These are phyloP conservation scores for Lycaon pictus DNA, from an alignment of 2,113 vertebrate species.

Conservation along the genomic window DNA sequence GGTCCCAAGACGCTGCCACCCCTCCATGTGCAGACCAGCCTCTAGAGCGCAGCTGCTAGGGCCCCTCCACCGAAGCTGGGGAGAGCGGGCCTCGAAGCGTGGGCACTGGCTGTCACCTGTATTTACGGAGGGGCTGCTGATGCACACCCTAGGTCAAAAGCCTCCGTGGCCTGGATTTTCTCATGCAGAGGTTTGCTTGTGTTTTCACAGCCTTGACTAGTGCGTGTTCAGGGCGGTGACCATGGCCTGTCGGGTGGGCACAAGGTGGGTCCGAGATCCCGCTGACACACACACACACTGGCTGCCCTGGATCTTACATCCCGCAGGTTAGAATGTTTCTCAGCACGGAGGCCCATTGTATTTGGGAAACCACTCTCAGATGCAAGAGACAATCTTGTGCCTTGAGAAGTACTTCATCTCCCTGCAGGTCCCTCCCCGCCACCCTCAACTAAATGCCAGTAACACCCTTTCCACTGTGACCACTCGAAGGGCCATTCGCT, in stretches of 20 bases:
- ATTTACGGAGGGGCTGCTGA: background rate
- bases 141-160: background rate
- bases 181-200: background rate
- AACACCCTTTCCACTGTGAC: background rate
- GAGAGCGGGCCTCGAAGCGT: background rate
- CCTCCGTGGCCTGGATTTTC: background rate
- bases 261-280: rapidly evolving
- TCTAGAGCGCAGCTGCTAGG: background rate
- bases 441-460: background rate
- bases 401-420: background rate
- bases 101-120: rapidly evolving
- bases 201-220: background rate
- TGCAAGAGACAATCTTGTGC: rapidly evolving
- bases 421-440: background rate
- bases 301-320: rapidly evolving
- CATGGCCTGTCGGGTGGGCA: rapidly evolving
- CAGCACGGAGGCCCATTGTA: rapidly evolving
- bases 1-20: background rate
- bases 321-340: rapidly evolving
- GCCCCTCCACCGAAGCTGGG: too few relatives aligned
- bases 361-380: background rate
- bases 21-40: background rate
- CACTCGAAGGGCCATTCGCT: rapidly evolving
- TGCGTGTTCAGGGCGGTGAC: rapidly evolving
- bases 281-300: rapidly evolving